Base-by-base conservation (phyloP, 2,888 invertebrate species). In the Saturnia pavonia region DNA sequence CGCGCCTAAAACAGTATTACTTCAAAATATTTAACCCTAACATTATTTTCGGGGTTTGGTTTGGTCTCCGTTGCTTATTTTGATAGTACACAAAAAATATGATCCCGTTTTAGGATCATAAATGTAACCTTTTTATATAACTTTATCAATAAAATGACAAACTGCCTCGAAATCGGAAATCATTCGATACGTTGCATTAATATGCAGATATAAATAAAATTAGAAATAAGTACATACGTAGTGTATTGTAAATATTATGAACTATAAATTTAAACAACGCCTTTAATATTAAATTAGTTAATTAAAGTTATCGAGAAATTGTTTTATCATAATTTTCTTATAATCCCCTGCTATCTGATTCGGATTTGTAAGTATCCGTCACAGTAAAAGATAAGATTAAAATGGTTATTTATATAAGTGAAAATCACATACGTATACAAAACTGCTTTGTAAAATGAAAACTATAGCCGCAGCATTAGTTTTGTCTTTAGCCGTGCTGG, bases 401-500 rank as follows among this genome's bases (percentile, higher is more conserved):
- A 34, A 19, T 65, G 19, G 40, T 65, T 65, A 65, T 65, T 65
- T 65, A 65, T 65, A 65, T 65, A 19, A 65, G 65, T 65, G 65
- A 65, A 34, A 14, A 40, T 40, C 65, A 11, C 40, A n/a, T 40
- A 40, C 16, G 22, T 3, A 65, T 34, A 11, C n/a, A 65, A 60
- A 40, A 40, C 40, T n/a, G 34, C n/a, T 16, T 16, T 6, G 65
- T 40, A 65, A 65, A 65, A 65, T 65, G 65, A 65, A 65, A 65
- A 65, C 65, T 2, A 40, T 40, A n/a, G 40, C 25, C 40, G 43
- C 27, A 22, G 45, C 34, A 27, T 22, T 60, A 48, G 27, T 27
- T 69, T 25, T 71, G 51, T 42, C 69, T 57, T 51, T 69, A 9
- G 60, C 69, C 54, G 65, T 68, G 65, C 43, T 71, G 57, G 67